phyloP scores from a whole-genome alignment of 2,113 vertebrate genomes.

The Hiodon alosoides region DNA sequence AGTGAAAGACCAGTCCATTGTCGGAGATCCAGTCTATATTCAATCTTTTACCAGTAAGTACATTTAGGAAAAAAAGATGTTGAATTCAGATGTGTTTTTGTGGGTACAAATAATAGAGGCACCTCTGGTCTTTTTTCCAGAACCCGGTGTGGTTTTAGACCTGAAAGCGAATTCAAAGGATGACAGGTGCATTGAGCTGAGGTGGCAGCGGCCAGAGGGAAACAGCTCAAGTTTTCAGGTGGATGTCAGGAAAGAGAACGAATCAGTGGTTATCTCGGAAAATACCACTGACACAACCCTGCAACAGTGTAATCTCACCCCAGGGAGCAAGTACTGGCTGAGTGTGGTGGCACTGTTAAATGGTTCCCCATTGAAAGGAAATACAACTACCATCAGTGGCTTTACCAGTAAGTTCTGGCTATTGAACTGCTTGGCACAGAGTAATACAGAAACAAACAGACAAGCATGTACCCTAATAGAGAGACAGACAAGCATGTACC shows the following conservation, averaged over 20 bases:
- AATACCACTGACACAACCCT: accelerated
- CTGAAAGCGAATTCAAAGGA: accelerated
- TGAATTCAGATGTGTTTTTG: not conserved
- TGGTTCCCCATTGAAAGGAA: slow-evolving; percentile 10
- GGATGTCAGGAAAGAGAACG: accelerated
- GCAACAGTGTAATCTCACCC: accelerated
- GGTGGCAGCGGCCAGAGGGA: not conserved
- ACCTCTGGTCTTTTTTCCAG: slow-evolving; percentile 32
- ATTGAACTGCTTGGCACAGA: not conserved
- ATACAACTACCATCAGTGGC: accelerated
- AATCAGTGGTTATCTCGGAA: accelerated
- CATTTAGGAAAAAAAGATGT: not conserved
- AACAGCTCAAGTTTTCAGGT: not conserved
- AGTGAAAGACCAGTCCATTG: not conserved
- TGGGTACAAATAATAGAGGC: not conserved
- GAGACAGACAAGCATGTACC: not conserved
- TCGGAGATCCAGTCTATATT: slow-evolving; percentile 11
- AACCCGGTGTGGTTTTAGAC: slow-evolving; percentile 30
- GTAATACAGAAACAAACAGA: not conserved
- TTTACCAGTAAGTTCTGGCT: slow-evolving; percentile 38
- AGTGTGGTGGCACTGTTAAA: slow-evolving; percentile 20
- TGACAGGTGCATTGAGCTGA: accelerated
- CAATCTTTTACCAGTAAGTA: slow-evolving; percentile 42
- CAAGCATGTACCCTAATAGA: not conserved
- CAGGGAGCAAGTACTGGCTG: not conserved